Base-by-base conservation (phyloP, 2,113 vertebrate genomes). In the Leptobrachium ailaonicum region DNA sequence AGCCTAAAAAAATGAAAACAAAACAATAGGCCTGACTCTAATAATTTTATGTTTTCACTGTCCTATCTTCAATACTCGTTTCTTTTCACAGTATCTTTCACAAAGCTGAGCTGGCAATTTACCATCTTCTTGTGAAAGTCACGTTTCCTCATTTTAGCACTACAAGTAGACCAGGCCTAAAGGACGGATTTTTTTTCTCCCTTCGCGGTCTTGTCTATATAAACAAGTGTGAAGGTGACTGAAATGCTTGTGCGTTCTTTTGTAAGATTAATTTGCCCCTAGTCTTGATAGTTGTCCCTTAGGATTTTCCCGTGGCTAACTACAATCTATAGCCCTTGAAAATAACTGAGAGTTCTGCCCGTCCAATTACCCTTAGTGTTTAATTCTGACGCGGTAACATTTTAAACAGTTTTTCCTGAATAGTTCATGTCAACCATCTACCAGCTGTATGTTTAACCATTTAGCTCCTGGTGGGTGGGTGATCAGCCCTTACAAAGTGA, bases 201-300 rank as follows among this genome's bases (percentile, higher is more conserved):
- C 20, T 32, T 32, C 20, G 20, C 20, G 8, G 47, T 8, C 4
- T 50, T 50, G 47, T 8, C 47, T 50, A 50, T 32, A 66, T 8
- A 41, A n/a, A 43, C 43, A 20, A 20, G 4, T n/a, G 13, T 50
- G 44, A 70, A 3, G 43, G 7, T 70, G 68, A 70, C 44, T 45
- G 68, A 70, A 50, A 14, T n/a, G 66, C 20, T 42, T 42, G 42
- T 42, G 43, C 12, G 41, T 43, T 13, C 3, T 50, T 60, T 12
- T 60, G 13, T 70, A 70, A 47, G 41, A 70, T 70, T 47, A 70
- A 47, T 47, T 47, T 70, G 66, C 66, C 42, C 40, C 66, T 12
- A 13, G 42, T 41, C 43, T 11, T 68, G 66, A 68, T 42, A 68
- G 66, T 41, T 68, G 66, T 68, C 47, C 47, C 47, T 50, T 5